Evolutionary conservation across 2,888 invertebrate species (phyloP).

Genomic region (Apocheima hispidaria): DNA sequence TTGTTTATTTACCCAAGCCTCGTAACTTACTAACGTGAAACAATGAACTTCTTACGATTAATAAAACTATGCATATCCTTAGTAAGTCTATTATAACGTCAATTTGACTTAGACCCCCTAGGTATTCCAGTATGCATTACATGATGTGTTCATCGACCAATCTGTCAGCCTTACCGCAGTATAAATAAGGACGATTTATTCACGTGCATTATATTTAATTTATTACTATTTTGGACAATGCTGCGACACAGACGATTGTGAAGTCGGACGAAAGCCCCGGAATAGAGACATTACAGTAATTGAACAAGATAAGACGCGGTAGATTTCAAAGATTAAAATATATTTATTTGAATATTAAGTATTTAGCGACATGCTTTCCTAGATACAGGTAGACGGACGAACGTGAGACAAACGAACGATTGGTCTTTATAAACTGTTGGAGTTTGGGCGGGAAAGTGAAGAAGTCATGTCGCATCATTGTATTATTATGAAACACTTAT

Average conservation of each 20-base stretch:
- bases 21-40: not conserved
- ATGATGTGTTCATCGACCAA: conserved; percentile 81
- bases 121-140: conserved; percentile 71
- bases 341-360: not conserved
- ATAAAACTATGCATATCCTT: conserved; percentile 11
- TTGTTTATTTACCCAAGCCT: too few relatives aligned
- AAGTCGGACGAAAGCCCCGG: conserved; percentile 27
- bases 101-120: conserved; percentile 73
- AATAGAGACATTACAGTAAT: conserved; percentile 18
- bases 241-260: conserved; percentile 34
- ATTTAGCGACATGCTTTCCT: not conserved
- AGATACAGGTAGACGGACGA: too few relatives aligned
- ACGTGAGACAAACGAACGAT: too few relatives aligned
- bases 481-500: too few relatives aligned
- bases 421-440: too few relatives aligned
- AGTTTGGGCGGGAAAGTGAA: too few relatives aligned
- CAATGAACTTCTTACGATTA: not conserved
- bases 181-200: conserved; percentile 80
- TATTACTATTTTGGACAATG: conserved; percentile 77
- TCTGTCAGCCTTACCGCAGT: conserved; percentile 70
- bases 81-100: conserved; percentile 75
- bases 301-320: not conserved
- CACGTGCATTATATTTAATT: conserved; percentile 68
- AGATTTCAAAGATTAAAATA: not conserved
- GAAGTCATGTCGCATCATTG: too few relatives aligned